Percentiles rank a stretch among this genome's conserved stretches.
Conservation (phyloP, 2,888 invertebrate genomes). For the Orchesella flavescens region DNA sequence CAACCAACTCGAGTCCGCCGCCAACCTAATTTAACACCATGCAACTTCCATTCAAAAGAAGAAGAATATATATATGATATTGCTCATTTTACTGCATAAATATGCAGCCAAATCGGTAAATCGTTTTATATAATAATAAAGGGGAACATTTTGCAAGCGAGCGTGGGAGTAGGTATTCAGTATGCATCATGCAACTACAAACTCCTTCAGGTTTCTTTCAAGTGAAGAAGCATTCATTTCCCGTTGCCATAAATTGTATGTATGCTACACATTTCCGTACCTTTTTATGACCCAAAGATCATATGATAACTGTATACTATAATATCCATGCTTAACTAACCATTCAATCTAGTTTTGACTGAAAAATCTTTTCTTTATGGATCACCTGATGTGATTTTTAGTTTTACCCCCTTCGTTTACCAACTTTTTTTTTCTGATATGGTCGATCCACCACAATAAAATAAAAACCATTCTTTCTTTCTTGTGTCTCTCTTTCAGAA, state of each 20-base stretch:
- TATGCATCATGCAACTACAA: no score
- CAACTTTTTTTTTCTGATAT: neutral
- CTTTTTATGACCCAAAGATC: no score
- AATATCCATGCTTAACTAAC: slow-evolving; percentile 14
- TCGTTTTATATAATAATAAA: no score
- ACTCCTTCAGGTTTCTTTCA: slow-evolving; percentile 18
- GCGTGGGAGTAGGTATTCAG: no score
- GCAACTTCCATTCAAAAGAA: slow-evolving; percentile 7
- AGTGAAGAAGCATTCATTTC: slow-evolving; percentile 45
- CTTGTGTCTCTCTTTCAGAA: slow-evolving; percentile 27
- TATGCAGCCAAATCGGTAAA: no score
- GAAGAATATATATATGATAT: no score
- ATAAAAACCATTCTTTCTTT: slow-evolving; percentile 33
- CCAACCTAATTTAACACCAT: slow-evolving; percentile 46
- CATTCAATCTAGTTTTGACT: slow-evolving; percentile 38
- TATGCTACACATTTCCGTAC: neutral
- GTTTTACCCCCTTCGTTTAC: neutral
- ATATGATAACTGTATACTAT: no score
- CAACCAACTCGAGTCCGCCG: neutral
- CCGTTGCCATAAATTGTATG: neutral
- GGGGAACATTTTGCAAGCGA: no score
- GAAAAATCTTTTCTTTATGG: slow-evolving; percentile 18
- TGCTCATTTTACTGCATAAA: no score
- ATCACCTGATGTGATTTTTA: slow-evolving; percentile 32
- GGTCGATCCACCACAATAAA: neutral